phyloP scores from a whole-genome alignment of 2,797 vertebrate genomes.

The Microctenopoma stevenorrisi region DNA sequence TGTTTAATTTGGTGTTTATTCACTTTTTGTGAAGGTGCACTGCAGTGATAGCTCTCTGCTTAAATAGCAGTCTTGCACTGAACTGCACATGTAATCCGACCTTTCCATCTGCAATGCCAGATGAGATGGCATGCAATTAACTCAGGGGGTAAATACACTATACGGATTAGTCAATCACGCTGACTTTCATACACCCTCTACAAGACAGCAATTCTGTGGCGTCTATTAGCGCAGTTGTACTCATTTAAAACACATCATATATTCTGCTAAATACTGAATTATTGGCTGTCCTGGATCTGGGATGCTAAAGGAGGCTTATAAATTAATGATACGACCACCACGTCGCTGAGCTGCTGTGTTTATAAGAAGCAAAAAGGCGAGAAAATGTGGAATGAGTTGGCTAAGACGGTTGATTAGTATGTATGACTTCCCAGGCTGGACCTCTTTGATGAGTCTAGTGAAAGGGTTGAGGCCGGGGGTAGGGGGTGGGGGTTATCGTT shows the following conservation, averaged over 20 bases:
- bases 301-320: conserved; percentile 62
- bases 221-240: conserved; percentile 41
- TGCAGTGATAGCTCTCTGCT: conserved; percentile 18
- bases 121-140: conserved; percentile 74
- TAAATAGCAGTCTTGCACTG: conserved; percentile 50
- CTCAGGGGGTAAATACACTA: conserved; percentile 56
- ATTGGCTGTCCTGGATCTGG: conserved; percentile 61
- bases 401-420: conserved; percentile 45
- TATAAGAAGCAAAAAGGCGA: conserved; percentile 19
- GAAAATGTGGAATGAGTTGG: conserved; percentile 19
- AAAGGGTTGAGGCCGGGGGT: conserved; percentile 15
- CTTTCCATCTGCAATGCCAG: conserved; percentile 70
- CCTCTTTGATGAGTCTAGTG: conserved; percentile 59
- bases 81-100: conserved; percentile 71
- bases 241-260: conserved; percentile 60
- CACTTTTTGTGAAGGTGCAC: conserved; percentile 12
- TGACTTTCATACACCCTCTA: conserved; percentile 65
- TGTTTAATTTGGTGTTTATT: background rate
- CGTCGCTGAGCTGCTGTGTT: conserved; percentile 37
- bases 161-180: conserved; percentile 65
- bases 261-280: conserved; percentile 66
- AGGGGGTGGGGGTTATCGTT: conserved; percentile 34
- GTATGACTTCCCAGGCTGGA: conserved; percentile 47
- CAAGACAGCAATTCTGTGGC: conserved; percentile 28
- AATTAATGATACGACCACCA: conserved; percentile 68